Conservation (phyloP, 2,113 vertebrate genomes). For the Struthidea cinerea region DNA sequence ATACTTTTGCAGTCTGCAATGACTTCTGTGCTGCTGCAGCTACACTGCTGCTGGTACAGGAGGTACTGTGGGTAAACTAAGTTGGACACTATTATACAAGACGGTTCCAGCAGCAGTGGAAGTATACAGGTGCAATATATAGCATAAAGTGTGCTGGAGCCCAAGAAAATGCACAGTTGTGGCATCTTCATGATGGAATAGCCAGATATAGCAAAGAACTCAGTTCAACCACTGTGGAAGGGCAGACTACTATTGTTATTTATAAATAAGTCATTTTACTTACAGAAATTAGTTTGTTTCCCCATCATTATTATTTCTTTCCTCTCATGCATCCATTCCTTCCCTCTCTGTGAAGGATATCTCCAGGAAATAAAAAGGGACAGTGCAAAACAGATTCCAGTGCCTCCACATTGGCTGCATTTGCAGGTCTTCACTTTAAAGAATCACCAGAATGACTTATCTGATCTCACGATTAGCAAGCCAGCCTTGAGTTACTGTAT, state of each 20-base stretch:
- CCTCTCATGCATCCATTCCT: neutral
- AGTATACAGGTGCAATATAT: neutral
- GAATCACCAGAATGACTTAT: neutral
- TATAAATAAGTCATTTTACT: neutral
- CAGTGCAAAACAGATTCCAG: neutral
- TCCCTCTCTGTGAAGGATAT: neutral
- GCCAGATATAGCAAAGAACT: neutral
- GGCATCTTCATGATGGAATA: neutral
- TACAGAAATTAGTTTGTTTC: neutral
- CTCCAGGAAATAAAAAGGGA: neutral
- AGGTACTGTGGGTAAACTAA: neutral
- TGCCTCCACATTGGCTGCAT: neutral
- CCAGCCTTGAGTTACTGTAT: neutral
- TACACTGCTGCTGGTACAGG: neutral
- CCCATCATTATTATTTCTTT: neutral
- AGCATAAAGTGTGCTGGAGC: neutral
- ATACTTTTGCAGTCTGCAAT: neutral
- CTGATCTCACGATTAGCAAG: neutral
- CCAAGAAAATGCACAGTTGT: neutral
- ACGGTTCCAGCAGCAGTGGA: accelerated
- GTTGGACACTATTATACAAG: neutral
- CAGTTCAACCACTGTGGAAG: neutral
- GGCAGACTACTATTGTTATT: neutral
- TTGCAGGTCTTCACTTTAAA: neutral
- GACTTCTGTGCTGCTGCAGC: neutral